Conservation (phyloP, 2,888 invertebrate genomes). For the Pandemis heparana region DNA sequence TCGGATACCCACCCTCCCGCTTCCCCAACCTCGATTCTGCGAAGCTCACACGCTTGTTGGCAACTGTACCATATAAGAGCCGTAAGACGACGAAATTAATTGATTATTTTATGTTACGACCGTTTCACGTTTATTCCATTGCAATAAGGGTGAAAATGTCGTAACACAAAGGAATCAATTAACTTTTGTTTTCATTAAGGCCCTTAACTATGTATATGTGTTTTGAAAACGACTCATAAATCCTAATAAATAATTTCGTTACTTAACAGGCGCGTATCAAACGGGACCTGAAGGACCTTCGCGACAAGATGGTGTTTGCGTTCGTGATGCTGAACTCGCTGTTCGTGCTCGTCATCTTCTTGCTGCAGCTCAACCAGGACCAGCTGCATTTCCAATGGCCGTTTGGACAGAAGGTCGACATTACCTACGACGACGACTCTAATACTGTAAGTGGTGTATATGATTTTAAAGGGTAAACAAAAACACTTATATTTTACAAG, state of each 20-base stretch:
- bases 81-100: no score
- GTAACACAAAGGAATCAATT: no score
- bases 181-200: no score
- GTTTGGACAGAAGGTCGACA: conserved; percentile 93
- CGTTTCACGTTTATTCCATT: no score
- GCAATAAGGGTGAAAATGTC: no score
- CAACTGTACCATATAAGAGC: no score
- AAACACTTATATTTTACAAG: no score
- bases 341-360: conserved; percentile 98
- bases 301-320: conserved; percentile 97
- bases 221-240: not conserved
- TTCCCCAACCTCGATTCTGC: no score
- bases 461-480: not conserved
- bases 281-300: conserved; percentile 94
- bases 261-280: conserved; percentile 92
- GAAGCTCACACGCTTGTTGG: no score
- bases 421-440: conserved; percentile 91
- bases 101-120: no score
- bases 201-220: no score
- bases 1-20: no score
- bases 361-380: conserved; percentile 98
- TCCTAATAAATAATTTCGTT: not conserved
- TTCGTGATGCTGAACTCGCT: conserved; percentile 99
- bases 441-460: conserved; percentile 78
- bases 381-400: conserved; percentile 97